phyloP scores from a whole-genome alignment of 2,888 invertebrate species.

The Mermis nigrescens region DNA sequence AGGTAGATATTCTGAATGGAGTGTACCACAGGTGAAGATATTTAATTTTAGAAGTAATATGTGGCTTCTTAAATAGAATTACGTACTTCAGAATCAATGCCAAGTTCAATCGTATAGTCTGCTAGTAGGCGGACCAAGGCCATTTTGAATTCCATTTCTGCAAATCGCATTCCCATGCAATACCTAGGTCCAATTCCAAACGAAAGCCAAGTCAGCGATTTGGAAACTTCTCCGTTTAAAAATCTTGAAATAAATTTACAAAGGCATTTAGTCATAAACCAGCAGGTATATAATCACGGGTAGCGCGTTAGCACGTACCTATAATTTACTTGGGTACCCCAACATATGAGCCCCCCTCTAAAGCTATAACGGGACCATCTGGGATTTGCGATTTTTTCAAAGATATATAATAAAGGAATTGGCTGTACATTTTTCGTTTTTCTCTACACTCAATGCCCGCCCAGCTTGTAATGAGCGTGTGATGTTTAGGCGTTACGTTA shows the following conservation, averaged over 20 bases:
- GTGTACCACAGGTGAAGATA: no score
- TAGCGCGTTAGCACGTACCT: neutral
- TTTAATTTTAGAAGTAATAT: no score
- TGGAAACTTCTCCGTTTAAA: neutral
- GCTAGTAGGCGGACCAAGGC: conserved; percentile 17
- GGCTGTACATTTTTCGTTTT: no score
- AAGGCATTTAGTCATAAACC: no score
- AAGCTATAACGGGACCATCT: neutral
- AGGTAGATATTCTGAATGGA: no score
- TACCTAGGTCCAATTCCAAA: conserved; percentile 25
- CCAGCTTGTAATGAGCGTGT: no score
- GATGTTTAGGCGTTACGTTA: no score
- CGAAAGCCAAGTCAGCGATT: conserved; percentile 21
- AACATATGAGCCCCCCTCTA: neutral
- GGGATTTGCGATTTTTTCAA: neutral
- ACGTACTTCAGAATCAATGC: neutral
- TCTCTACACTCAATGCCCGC: no score
- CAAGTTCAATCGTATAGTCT: neutral
- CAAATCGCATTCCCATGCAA: conserved; percentile 26
- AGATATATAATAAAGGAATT: no score
- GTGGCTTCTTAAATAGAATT: no score
- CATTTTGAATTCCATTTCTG: conserved; percentile 26
- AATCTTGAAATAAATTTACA: neutral
- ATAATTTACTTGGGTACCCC: neutral
- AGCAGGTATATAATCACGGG: neutral